Percentiles rank a stretch among this genome's conserved stretches.
Evolutionary conservation across 2,888 invertebrate species (phyloP).

Genomic region (Ptycholaimellus sp.): DNA sequence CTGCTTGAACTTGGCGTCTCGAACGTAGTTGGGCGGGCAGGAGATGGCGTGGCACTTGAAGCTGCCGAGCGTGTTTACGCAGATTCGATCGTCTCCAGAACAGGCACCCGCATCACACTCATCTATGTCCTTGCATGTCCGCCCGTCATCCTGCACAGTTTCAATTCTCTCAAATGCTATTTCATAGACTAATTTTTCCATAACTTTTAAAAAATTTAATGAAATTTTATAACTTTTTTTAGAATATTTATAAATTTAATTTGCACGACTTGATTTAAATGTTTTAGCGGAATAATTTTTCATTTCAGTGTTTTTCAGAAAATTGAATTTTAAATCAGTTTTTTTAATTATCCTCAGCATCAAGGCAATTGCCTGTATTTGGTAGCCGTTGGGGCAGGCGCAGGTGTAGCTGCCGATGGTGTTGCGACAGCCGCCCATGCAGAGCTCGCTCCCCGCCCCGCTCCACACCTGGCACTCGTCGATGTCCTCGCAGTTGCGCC

Average conservation of each 20-base stretch:
- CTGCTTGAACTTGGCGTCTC: conserved; percentile 54
- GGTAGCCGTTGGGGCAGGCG: conserved; percentile 22
- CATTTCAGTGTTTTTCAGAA: too few species aligned
- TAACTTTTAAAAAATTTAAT: too few species aligned
- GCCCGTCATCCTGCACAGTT: conserved; percentile 18
- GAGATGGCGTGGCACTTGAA: conserved; percentile 59
- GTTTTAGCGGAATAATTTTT: too few species aligned
- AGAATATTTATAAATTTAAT: too few species aligned
- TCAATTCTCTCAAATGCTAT: too few species aligned
- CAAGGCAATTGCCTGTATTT: too few species aligned
- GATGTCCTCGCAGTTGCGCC: conserved; percentile 44
- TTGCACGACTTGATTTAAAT: too few species aligned
- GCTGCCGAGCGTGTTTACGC: conserved; percentile 67
- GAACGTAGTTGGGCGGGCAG: conserved; percentile 60
- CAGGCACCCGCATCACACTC: conserved; percentile 40
- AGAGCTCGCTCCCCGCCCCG: conserved; percentile 33
- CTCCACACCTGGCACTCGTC: conserved; percentile 60
- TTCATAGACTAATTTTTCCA: too few species aligned
- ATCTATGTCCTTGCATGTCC: conserved; percentile 41
- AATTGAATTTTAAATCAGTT: too few species aligned
- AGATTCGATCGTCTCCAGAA: conserved; percentile 40
- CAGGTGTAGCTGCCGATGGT: conserved; percentile 22
- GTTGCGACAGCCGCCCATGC: conserved; percentile 25
- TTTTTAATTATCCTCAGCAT: too few species aligned
- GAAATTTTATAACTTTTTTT: too few species aligned